Evolutionary conservation across 1,140 invertebrate species (phyloP).

Genomic region (Aphaenogaster floridana): DNA sequence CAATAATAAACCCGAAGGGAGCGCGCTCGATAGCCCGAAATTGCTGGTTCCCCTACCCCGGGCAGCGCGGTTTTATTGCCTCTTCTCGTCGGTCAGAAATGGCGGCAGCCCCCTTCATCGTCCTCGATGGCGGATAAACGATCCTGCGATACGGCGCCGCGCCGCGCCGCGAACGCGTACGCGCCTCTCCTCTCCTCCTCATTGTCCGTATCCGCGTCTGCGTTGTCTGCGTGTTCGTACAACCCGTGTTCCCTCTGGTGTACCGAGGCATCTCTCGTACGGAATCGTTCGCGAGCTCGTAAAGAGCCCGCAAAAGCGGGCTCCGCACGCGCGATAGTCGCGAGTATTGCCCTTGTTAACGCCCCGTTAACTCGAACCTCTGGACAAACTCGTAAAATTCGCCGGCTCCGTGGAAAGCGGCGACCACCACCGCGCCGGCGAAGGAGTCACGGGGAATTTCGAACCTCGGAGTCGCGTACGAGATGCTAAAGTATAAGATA

Average conservation of each 20-base stretch:
- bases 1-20: conserved; percentile 86
- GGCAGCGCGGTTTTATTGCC: conserved; percentile 70
- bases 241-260: neutral
- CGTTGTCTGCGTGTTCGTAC: neutral
- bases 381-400: conserved; percentile 77
- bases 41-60: conserved; percentile 83
- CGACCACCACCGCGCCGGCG: conserved; percentile 35
- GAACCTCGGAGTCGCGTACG: neutral
- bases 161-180: neutral
- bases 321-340: conserved; percentile 76
- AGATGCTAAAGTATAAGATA: neutral
- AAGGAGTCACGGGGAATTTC: conserved; percentile 31
- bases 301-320: conserved; percentile 72
- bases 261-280: conserved; percentile 56
- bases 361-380: conserved; percentile 77
- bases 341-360: conserved; percentile 78
- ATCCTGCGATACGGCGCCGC: conserved; percentile 79
- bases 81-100: conserved; percentile 76
- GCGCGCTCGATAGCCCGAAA: conserved; percentile 81
- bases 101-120: conserved; percentile 82
- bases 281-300: conserved; percentile 80
- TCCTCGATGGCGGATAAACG: conserved; percentile 85
- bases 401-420: conserved; percentile 58
- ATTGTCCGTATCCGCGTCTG: conserved; percentile 21
- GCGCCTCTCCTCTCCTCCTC: conserved; percentile 19